phyloP scores from a whole-genome alignment of 1,140 invertebrate species.

The Euwallacea similis region DNA sequence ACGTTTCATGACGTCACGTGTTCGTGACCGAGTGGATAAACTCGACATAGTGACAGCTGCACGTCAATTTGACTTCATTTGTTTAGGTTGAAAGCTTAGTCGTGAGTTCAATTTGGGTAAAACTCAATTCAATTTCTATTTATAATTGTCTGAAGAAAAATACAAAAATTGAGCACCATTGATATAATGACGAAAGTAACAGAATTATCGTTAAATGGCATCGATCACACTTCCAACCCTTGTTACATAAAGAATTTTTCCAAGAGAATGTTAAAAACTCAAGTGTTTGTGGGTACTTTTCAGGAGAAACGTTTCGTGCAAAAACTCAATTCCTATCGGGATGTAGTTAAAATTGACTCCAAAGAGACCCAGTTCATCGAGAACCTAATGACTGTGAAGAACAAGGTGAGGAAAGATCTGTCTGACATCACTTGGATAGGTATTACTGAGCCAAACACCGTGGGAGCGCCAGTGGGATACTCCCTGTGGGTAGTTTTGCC shows the following conservation, averaged over 20 bases:
- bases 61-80: too few species aligned
- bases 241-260: constrained; percentile 38
- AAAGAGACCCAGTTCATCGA: constrained; percentile 43
- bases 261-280: constrained; percentile 44
- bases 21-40: too few species aligned
- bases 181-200: constrained; percentile 37
- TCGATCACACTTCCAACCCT: neutral
- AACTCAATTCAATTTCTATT: too few species aligned
- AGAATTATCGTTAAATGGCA: constrained; percentile 19
- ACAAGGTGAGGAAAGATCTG: constrained; percentile 26
- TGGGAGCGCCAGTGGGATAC: constrained; percentile 44
- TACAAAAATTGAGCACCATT: neutral
- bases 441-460: constrained; percentile 40
- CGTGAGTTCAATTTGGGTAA: too few species aligned
- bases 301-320: constrained; percentile 45
- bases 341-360: constrained; percentile 41
- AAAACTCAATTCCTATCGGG: constrained; percentile 41
- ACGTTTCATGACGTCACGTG: too few species aligned
- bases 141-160: too few species aligned
- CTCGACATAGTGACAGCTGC: too few species aligned
- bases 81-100: too few species aligned
- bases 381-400: constrained; percentile 39
- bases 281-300: constrained; percentile 44
- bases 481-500: constrained; percentile 44
- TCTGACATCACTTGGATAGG: constrained; percentile 40